Evolutionary conservation across 2,797 vertebrate species (phyloP), one percentile per base, ranked within the genome.

Genomic region (Fratercula arctica): DNA sequence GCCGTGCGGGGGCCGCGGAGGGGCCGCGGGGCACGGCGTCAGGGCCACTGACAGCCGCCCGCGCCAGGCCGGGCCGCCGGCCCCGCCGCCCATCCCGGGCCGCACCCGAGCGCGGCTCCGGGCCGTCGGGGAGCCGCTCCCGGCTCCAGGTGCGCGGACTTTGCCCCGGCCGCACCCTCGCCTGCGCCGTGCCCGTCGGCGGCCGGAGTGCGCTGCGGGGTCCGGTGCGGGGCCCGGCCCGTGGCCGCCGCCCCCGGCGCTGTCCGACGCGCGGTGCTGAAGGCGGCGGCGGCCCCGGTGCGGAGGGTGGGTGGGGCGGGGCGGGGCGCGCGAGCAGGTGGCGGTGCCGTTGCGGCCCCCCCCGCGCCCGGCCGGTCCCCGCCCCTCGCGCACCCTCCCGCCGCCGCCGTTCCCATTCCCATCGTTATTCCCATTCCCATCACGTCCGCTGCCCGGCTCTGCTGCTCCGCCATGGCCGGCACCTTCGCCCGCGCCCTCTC

Each of bases 401-500:
- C 59, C 54, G 57, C 74, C 83, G n/a, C 78, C 43, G 26, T 75
- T 83, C 46, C 61, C 50, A 56, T 61, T 19, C 15, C 43, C 23
- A 13, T 15, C 45, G 48, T 64, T 70, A 66, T 74, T 82, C 57
- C 83, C 54, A 67, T 74, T 97, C 95, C 79, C 72, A 75, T 93
- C 97, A 94, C 97, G 95, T 94, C 83, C 89, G 33, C 90, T 28
- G 33, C 26, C 64, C 79, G 74, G 67, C 76, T 43, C 67, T 67
- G 64, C 87, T 80, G 61, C 72, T 86, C 72, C 96, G 82, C 96
- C 72, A 99, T 99, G 99, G 99, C 99, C 54, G 98, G 98, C 97
- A 98, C 98, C 92, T 99, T 99, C 98, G 97, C 98, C 16, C 98
- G 99, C 96, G 91, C 98, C 91, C 95, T 99, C 61, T 98, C 98